phyloP scores from a whole-genome alignment of 2,797 vertebrate genomes.

The Danio choprae region DNA sequence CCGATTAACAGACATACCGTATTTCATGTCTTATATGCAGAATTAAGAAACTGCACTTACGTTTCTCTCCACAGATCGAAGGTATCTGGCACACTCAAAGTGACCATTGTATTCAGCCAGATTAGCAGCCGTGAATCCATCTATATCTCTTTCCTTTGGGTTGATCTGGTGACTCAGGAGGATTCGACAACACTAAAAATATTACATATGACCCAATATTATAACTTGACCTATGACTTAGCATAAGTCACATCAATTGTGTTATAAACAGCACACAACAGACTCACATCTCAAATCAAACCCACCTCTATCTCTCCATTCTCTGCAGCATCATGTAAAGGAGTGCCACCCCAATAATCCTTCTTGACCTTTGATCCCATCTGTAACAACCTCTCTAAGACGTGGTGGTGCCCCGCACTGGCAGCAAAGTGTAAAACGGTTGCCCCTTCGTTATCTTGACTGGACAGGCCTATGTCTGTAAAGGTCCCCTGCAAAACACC shows the following conservation, averaged over 20 bases:
- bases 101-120: conserved; percentile 85
- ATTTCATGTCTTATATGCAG: neutral
- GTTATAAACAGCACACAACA: neutral
- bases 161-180: conserved; percentile 76
- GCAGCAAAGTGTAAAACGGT: conserved; percentile 88
- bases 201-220: neutral
- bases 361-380: conserved; percentile 79
- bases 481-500: conserved; percentile 72
- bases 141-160: conserved; percentile 76
- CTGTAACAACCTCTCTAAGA: conserved; percentile 80
- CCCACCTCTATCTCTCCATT: conserved; percentile 84
- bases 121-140: conserved; percentile 82
- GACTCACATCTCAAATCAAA: neutral
- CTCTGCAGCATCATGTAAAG: conserved; percentile 87
- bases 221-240: neutral
- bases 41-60: conserved; percentile 69
- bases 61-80: conserved; percentile 71
- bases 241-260: neutral
- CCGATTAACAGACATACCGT: neutral
- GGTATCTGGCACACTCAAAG: conserved; percentile 79
- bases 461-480: conserved; percentile 75
- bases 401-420: conserved; percentile 82
- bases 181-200: conserved; percentile 81
- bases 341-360: conserved; percentile 86
- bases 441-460: conserved; percentile 82